These are phyloP conservation scores for Apotomis betuletana DNA, from an alignment of 2,888 invertebrate genomes.

Conservation along the genomic window DNA sequence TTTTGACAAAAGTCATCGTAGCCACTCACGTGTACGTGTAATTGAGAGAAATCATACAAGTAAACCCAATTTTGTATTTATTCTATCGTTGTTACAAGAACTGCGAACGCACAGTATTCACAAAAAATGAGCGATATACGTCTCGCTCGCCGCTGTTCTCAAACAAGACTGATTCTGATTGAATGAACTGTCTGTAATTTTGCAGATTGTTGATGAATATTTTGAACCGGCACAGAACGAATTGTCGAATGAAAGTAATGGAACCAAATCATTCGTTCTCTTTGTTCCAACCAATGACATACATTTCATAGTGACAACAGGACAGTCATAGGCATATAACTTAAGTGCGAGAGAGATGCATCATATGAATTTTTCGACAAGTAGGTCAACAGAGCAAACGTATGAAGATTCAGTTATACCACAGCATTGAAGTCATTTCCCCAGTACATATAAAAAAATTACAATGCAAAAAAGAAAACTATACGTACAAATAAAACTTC, in stretches of 20 bases:
- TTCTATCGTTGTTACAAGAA: conserved; percentile 52
- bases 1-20: conserved; percentile 20
- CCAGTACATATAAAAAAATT: not conserved
- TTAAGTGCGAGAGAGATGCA: conserved; percentile 8
- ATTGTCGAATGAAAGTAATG: conserved; percentile 6
- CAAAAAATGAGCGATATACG: conserved; percentile 68
- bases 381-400: conserved; percentile 9
- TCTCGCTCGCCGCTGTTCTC: conserved; percentile 68
- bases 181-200: conserved; percentile 36
- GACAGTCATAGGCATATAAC: not conserved
- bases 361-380: conserved; percentile 5
- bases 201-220: conserved; percentile 24
- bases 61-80: conserved; percentile 42
- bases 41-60: conserved; percentile 41
- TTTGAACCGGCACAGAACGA: conserved; percentile 19
- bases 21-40: conserved; percentile 33
- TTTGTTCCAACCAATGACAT: conserved; percentile 28
- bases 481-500: too few species aligned
- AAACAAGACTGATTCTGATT: conserved; percentile 51
- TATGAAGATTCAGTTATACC: conserved; percentile 7
- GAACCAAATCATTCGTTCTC: conserved; percentile 29
- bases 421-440: not conserved
- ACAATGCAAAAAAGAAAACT: too few species aligned
- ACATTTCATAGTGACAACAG: conserved; percentile 25
- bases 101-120: conserved; percentile 79